Percentiles rank a stretch among this genome's conserved stretches.
phyloP scores from a whole-genome alignment of 2,113 vertebrate species.

The Platichthys stellatus region DNA sequence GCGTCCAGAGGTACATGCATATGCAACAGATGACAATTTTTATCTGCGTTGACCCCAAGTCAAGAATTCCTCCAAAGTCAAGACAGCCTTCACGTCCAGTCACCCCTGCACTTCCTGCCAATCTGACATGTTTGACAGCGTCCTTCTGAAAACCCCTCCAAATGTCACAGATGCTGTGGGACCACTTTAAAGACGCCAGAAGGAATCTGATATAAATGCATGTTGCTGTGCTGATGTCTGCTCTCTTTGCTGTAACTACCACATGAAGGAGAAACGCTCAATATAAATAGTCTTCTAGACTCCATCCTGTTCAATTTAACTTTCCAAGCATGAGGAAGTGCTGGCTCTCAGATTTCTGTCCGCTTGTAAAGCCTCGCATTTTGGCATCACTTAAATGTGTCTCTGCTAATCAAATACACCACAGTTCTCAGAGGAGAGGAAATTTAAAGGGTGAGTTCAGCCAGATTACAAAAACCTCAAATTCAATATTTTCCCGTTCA shows the following conservation, averaged over 20 bases:
- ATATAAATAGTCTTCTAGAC: neutral
- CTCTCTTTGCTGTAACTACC: neutral
- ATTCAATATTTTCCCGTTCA: neutral
- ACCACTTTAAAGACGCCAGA: neutral
- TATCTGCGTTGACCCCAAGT: constrained; percentile 54
- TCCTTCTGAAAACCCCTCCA: constrained; percentile 25
- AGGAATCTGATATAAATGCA: neutral
- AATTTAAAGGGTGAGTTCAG: neutral
- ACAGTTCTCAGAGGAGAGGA: neutral
- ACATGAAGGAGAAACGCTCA: neutral
- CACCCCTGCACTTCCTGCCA: constrained; percentile 23
- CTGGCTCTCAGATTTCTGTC: constrained; percentile 3
- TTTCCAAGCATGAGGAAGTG: constrained; percentile 3
- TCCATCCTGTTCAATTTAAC: neutral
- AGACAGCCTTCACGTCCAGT: constrained; percentile 35
- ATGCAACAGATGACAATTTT: constrained; percentile 71
- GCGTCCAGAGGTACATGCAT: constrained; percentile 79
- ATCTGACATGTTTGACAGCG: neutral
- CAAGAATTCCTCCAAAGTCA: constrained; percentile 53
- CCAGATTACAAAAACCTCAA: neutral
- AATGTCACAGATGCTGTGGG: neutral
- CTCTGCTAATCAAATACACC: neutral
- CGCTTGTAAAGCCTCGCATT: neutral
- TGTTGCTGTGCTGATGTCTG: neutral
- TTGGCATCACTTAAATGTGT: constrained; percentile 14